Evolutionary conservation across 2,113 vertebrate species (phyloP), one percentile per base, ranked within the genome.

Genomic region (Chlamydotis undulata): DNA sequence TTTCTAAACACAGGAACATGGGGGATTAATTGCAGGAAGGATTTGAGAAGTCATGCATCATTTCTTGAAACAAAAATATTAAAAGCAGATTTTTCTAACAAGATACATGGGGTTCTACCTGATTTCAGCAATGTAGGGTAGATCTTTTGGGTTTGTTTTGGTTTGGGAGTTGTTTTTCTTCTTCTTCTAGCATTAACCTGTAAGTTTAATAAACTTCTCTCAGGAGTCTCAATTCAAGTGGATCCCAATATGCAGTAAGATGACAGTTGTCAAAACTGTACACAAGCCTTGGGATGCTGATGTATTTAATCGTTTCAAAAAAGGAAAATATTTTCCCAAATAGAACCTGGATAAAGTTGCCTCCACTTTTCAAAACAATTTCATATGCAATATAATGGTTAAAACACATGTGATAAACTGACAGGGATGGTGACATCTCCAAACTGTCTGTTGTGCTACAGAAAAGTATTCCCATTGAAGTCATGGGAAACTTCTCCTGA

Each of bases 11-110:
- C 98, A 98, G 98, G 98, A 99, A 98, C 98, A 98, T 91, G 99
- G 98, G 98, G 98, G 98, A 99, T 99, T 99, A 99, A 99, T 99
- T 99, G 99, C 98, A 98, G 99, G 98, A 99, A 99, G 98, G 98
- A 99, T 99, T 99, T 99, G 98, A 99, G 97, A 98, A 99, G 99
- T 98, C 98, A 99, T 98, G 98, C 98, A 98, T 99, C 99, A 98
- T 98, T 98, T 98, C 97, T 98, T 94, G 98, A 98, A 98, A 98
- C 96, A 91, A 97, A 98, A 99, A 98, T 99, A 99, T 99, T 99
- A 98, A 98, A 99, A 98, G 98, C 98, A 98, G 98, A 98, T 98
- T 98, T 97, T 97, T 96, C 97, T 98, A 98, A 98, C 97, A 97
- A 98, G 98, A 96, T 97, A 91, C 95, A 73, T 47, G 90, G 91